phyloP scores from a whole-genome alignment of 92 coral and sea anemone species.

The Bergia puertoricense region DNA sequence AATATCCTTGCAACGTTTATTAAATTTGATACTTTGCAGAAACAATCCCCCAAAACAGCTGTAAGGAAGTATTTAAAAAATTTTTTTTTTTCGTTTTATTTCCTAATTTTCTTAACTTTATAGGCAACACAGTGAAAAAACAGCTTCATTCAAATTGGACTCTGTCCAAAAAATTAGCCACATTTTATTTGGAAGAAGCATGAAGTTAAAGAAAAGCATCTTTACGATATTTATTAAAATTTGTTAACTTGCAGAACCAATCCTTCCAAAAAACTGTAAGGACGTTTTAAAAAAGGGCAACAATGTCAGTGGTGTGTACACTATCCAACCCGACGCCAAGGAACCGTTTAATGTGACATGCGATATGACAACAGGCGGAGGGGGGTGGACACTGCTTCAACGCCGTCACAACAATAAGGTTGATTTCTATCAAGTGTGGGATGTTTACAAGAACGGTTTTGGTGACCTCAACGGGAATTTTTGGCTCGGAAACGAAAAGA shows the following conservation, averaged over 20 bases:
- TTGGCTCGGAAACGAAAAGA: conserved; percentile 23
- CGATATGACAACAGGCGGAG: conserved; percentile 27
- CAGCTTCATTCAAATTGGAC: too few relatives aligned
- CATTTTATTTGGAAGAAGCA: too few relatives aligned
- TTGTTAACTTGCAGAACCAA: too few relatives aligned
- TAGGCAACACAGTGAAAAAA: too few relatives aligned
- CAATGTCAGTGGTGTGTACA: not conserved
- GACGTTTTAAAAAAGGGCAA: not conserved
- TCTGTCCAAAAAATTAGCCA: too few relatives aligned
- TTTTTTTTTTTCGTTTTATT: too few relatives aligned
- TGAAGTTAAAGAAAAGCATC: too few relatives aligned
- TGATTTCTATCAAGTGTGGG: not conserved
- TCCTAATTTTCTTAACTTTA: too few relatives aligned
- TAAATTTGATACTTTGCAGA: too few relatives aligned
- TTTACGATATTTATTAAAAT: too few relatives aligned
- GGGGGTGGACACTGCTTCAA: conserved; percentile 33
- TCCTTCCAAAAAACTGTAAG: not conserved
- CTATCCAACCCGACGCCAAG: not conserved
- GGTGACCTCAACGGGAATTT: not conserved
- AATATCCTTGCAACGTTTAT: too few relatives aligned
- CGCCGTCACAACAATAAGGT: not conserved
- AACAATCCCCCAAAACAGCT: not conserved
- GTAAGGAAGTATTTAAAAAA: not conserved
- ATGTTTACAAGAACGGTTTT: not conserved
- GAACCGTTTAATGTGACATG: not conserved